Evolutionary conservation across 2,888 invertebrate genomes (phyloP), one percentile per base, ranked within the genome.

Genomic region (Gasteruption jaculator): DNA sequence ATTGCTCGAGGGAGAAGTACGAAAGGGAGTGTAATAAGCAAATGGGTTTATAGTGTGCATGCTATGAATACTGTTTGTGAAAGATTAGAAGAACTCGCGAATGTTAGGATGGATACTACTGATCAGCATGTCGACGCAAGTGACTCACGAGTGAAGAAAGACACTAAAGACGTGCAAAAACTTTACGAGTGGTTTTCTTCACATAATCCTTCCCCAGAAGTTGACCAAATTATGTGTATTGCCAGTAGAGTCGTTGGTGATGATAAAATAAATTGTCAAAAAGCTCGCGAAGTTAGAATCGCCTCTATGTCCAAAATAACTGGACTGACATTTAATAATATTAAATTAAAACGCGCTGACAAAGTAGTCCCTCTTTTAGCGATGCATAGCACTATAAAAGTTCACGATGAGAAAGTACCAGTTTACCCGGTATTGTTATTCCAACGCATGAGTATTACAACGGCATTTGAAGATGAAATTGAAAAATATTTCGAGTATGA

Each of bases 91-190:
- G 52, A 49, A 54, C 22, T 64, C 27, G 54, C 54, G 53, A 57
- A 62, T 54, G 56, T 59, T 50, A 37, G 46, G 33, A 55, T 63
- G 51, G 60, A 58, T 46, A 56, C 58, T n/a, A 54, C 55, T 2
- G 63, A 67, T 2, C 67, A 68, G 52, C 65, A 69, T 57, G 62
- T 67, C 26, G 67, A 67, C 59, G 57, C 61, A 32, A 63, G 64
- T 46, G 57, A 63, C 56, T 63, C 63, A 39, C 49, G 64, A 46
- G 46, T 64, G 45, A 59, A 60, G 37, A 60, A 46, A 56, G 58
- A 64, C 53, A 25, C 38, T 45, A 26, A 43, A 48, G 60, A 59
- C 38, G 38, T 59, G 14, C 20, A 41, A 46, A 66, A 45, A 52
- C 57, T 68, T 49, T 4, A 52, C 4, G 53, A 61, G 41, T 68